Evolutionary conservation across 37 sponge, comb jelly and placozoan species (phyloP).

Genomic region (Amphimedon queenslandica): DNA sequence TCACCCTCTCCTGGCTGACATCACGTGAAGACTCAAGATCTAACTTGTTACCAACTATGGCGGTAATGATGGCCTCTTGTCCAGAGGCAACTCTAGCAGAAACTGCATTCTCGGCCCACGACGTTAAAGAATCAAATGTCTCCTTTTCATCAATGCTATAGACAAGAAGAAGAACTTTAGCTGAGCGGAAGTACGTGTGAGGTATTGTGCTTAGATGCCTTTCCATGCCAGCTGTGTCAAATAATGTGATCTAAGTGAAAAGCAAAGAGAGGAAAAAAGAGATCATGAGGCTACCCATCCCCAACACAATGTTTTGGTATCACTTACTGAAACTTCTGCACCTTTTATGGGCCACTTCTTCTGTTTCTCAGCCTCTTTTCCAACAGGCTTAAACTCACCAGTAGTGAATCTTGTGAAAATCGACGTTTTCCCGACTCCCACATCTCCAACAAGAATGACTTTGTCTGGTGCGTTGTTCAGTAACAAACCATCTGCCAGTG

Average conservation of each 20-base stretch:
- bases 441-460: constrained; percentile 72
- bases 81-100: constrained; percentile 5
- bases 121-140: constrained; percentile 55
- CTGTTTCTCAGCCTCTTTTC: constrained; percentile 40
- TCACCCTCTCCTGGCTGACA: constrained; percentile 16
- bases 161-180: constrained; percentile 58
- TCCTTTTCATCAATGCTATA: constrained; percentile 66
- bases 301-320: background rate
- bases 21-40: constrained; percentile 31
- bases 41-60: constrained; percentile 66
- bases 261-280: background rate
- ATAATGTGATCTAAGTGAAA: constrained; percentile 32
- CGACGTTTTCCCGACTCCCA: constrained; percentile 71
- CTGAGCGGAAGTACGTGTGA: constrained; percentile 74
- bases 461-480: constrained; percentile 57
- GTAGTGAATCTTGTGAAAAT: constrained; percentile 61
- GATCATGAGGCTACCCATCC: background rate
- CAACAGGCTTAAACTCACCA: constrained; percentile 36
- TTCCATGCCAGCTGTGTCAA: constrained; percentile 77
- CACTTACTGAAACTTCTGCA: constrained; percentile 55
- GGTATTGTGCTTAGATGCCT: constrained; percentile 73
- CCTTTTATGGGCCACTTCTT: constrained; percentile 42
- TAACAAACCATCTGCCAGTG: constrained; percentile 1
- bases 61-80: constrained; percentile 21
- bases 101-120: constrained; percentile 62